A percentile compares a stretch with the other conserved stretches of the same genome.
phyloP scores from a whole-genome alignment of 2,888 invertebrate species.

The Conomelus anceps region DNA sequence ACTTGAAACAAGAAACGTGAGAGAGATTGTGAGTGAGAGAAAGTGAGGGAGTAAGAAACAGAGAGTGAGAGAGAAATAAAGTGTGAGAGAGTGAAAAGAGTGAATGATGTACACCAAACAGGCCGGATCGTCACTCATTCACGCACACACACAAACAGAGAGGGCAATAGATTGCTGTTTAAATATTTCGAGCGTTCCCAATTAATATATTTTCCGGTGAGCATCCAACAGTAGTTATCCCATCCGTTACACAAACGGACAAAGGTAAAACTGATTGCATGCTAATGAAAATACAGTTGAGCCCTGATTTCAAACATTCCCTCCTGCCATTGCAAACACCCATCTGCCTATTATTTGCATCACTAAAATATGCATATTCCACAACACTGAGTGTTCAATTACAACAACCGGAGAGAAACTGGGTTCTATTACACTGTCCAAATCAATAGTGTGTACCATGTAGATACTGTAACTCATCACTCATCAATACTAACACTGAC shows the following conservation, averaged over 20 bases:
- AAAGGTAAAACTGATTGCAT: neutral
- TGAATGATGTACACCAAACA: neutral
- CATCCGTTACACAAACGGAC: too few species aligned
- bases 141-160: neutral
- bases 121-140: neutral
- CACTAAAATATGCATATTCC: neutral
- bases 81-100: neutral
- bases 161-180: neutral
- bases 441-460: too few species aligned
- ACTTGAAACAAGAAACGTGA: too few species aligned
- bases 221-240: neutral
- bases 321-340: neutral
- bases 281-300: neutral
- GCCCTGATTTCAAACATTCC: neutral
- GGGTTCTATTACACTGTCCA: too few species aligned
- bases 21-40: neutral
- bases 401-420: neutral
- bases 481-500: too few species aligned
- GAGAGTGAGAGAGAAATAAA: neutral
- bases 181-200: neutral
- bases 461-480: too few species aligned
- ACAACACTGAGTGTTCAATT: neutral
- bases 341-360: neutral
- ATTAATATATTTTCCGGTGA: neutral
- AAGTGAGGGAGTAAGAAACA: neutral